Evolutionary conservation across 2,113 vertebrate genomes (phyloP).

Genomic region (Arvicanthis niloticus): DNA sequence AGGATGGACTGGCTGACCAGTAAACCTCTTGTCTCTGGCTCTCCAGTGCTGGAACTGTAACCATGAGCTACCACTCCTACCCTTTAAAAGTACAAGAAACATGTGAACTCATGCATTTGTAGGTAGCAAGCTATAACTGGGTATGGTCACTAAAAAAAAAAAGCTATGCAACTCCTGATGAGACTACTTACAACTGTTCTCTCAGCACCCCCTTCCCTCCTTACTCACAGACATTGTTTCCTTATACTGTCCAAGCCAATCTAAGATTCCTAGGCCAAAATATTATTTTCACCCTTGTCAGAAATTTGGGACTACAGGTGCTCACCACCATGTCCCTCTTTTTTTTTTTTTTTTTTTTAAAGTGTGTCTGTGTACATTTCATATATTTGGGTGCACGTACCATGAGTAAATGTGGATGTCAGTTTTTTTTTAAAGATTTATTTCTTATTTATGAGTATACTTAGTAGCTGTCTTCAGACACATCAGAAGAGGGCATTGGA

Average conservation of each 20-base stretch:
- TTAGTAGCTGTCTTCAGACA: too few species aligned
- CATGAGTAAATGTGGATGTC: not conserved
- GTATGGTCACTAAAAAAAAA: slow-evolving; percentile 21
- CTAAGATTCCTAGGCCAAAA: not conserved
- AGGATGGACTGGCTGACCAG: not conserved
- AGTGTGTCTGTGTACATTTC: not conserved
- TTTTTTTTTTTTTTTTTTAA: not conserved
- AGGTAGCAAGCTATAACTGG: not conserved
- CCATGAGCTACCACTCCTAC: not conserved
- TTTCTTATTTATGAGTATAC: too few species aligned
- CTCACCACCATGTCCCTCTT: not conserved
- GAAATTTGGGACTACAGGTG: not conserved
- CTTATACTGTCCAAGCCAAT: not conserved
- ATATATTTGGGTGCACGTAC: not conserved
- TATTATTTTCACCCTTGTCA: not conserved
- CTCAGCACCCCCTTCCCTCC: not conserved
- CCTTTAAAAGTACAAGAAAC: not conserved
- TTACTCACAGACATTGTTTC: not conserved
- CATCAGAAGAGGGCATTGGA: too few species aligned
- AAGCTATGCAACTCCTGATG: not conserved
- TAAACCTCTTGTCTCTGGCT: not conserved
- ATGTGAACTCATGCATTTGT: slow-evolving; percentile 25
- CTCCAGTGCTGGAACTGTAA: not conserved
- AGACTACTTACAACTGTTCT: not conserved
- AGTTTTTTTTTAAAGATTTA: too few species aligned